phyloP scores from a whole-genome alignment of 1,140 invertebrate genomes.

The Eupristina koningsbergeri region DNA sequence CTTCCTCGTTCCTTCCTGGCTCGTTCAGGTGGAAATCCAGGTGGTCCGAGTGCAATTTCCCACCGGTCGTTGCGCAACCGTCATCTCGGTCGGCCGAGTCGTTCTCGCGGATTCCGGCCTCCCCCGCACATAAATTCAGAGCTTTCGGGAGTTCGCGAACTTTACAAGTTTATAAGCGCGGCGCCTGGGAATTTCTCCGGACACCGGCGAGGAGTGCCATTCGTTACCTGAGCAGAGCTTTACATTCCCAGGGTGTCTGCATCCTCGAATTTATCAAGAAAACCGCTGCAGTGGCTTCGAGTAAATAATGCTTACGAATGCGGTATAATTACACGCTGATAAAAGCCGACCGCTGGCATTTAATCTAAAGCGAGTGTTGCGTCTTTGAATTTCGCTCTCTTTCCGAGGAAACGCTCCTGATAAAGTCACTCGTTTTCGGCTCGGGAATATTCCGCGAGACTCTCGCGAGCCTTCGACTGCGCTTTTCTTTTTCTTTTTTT shows the following conservation, averaged over 20 bases:
- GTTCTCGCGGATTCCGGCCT: neutral
- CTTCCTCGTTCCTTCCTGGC: too few species aligned
- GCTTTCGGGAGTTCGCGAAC: slow-evolving; percentile 30
- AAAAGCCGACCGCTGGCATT: neutral
- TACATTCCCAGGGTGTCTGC: too few species aligned
- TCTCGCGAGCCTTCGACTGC: too few species aligned
- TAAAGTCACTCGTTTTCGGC: too few species aligned
- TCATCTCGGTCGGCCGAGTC: neutral
- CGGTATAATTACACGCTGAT: neutral
- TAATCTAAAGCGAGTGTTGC: neutral
- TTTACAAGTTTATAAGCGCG: slow-evolving; percentile 8
- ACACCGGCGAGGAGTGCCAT: neutral
- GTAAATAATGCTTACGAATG: neutral
- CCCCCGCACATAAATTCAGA: slow-evolving; percentile 26
- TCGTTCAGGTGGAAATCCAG: too few species aligned
- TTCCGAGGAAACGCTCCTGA: too few species aligned
- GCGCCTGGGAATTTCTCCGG: too few species aligned
- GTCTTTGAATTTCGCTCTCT: too few species aligned
- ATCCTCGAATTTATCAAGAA: neutral
- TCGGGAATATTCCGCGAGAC: too few species aligned
- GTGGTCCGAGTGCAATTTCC: too few species aligned
- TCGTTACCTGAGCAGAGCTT: neutral
- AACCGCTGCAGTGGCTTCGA: neutral
- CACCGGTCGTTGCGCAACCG: too few species aligned
- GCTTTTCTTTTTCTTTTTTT: too few species aligned